phyloP scores from a whole-genome alignment of 2,797 vertebrate species.

The Thamnophis elegans region DNA sequence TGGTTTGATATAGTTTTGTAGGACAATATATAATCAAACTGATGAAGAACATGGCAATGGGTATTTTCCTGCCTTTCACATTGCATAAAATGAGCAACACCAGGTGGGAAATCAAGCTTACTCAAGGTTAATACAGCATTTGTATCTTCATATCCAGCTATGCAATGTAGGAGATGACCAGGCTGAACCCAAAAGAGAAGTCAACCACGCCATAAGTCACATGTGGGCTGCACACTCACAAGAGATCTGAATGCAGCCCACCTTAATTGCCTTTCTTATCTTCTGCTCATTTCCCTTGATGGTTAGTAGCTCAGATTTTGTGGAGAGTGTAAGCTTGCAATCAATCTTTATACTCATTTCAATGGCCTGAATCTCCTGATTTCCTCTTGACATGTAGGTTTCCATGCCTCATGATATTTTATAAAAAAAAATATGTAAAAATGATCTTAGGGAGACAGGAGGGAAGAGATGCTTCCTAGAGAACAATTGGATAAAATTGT shows the following conservation, averaged over 20 bases:
- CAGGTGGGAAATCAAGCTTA: background rate
- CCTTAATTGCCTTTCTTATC: background rate
- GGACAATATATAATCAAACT: background rate
- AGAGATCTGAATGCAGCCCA: background rate
- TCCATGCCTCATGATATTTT: background rate
- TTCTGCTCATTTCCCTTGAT: background rate
- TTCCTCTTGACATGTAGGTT: background rate
- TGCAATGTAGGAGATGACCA: background rate
- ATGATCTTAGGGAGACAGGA: background rate
- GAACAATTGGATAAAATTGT: background rate
- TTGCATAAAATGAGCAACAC: background rate
- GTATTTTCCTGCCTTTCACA: background rate
- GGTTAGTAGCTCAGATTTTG: background rate
- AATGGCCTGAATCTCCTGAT: background rate
- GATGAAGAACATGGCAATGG: background rate
- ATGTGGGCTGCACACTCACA: background rate
- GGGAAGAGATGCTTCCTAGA: background rate
- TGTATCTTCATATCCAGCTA: background rate
- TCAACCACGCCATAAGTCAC: no score
- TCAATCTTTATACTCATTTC: background rate
- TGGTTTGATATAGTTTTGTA: background rate
- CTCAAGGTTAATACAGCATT: accelerated
- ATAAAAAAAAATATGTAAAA: background rate
- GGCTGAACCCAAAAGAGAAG: no score
- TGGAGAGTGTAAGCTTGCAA: background rate